Percentiles rank a stretch among this genome's conserved stretches.
phyloP scores from a whole-genome alignment of 2,113 vertebrate species.

The Eurystomus gularis region DNA sequence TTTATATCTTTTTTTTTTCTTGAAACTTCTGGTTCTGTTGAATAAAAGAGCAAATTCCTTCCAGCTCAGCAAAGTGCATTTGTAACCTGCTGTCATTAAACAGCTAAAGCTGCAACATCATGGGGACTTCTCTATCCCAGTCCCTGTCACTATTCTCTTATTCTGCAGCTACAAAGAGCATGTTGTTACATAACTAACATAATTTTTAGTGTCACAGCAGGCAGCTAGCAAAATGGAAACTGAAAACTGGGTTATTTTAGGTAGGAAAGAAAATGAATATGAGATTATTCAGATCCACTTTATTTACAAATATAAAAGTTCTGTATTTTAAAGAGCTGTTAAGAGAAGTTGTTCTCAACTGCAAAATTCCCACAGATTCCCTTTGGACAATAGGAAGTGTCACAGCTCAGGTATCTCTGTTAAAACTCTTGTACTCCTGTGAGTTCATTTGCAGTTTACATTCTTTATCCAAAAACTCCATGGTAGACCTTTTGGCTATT shows the following conservation, averaged over 20 bases:
- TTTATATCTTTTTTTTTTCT: neutral
- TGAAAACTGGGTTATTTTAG: conserved; percentile 55
- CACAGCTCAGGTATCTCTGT: neutral
- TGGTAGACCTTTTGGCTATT: neutral
- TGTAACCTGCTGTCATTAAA: conserved; percentile 18
- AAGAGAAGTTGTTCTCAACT: neutral
- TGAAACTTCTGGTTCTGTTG: neutral
- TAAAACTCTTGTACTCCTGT: neutral
- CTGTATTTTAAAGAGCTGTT: neutral
- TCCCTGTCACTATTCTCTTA: conserved; percentile 37
- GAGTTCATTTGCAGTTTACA: neutral
- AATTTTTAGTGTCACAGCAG: conserved; percentile 53
- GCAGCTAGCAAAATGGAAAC: conserved; percentile 38
- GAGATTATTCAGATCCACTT: conserved; percentile 4
- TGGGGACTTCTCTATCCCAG: neutral
- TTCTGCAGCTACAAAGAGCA: conserved; percentile 27
- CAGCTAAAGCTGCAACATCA: conserved; percentile 34
- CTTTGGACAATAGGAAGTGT: neutral
- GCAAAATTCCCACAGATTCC: neutral
- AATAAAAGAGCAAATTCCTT: neutral
- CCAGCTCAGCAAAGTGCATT: conserved; percentile 10
- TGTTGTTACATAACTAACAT: conserved; percentile 63
- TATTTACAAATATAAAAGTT: conserved; percentile 6
- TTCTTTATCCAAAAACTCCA: neutral
- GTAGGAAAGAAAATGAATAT: neutral